These are phyloP conservation scores for Magallana nippona DNA, from an alignment of 2,888 invertebrate genomes.

Conservation along the genomic window DNA sequence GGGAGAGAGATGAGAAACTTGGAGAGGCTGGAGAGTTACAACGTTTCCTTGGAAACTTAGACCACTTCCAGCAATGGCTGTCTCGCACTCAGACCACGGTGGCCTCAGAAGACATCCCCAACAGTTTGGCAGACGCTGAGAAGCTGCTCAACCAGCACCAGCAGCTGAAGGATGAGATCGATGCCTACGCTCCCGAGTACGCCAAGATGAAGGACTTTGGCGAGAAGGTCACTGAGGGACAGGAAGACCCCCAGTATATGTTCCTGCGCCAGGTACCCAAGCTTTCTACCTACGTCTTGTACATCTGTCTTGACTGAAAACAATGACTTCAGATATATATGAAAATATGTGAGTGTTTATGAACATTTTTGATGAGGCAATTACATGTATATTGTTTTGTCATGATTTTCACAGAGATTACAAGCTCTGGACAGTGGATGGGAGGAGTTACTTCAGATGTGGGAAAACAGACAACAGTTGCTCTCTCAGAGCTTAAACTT, in stretches of 20 bases:
- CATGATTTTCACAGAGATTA: slow-evolving; percentile 83
- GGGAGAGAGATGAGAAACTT: slow-evolving; percentile 97
- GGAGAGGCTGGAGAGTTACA: slow-evolving; percentile 99
- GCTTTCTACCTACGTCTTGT: no score
- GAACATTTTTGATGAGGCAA: not conserved
- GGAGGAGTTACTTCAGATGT: slow-evolving; percentile 99
- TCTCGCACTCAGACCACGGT: slow-evolving; percentile 98
- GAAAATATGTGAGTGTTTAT: no score
- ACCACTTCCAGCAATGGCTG: slow-evolving; percentile 99
- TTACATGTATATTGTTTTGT: slow-evolving; percentile 8
- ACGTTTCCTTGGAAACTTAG: slow-evolving; percentile 91
- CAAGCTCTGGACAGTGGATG: slow-evolving; percentile 99
- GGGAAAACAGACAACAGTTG: slow-evolving; percentile 98
- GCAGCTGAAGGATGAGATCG: slow-evolving; percentile 98
- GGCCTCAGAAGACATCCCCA: slow-evolving; percentile 80
- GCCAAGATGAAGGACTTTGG: slow-evolving; percentile 99
- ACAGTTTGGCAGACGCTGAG: slow-evolving; percentile 89
- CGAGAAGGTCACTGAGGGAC: slow-evolving; percentile 84
- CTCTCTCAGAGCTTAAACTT: slow-evolving; percentile 94
- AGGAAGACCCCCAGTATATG: slow-evolving; percentile 99
- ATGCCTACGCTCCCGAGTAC: slow-evolving; percentile 98
- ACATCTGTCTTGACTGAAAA: no score
- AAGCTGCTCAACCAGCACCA: slow-evolving; percentile 97
- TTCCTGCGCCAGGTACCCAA: slow-evolving; percentile 91
- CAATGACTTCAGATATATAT: no score